These are phyloP conservation scores for Oryzias curvinotus DNA, from an alignment of 2,113 vertebrate genomes.

Conservation along the genomic window DNA sequence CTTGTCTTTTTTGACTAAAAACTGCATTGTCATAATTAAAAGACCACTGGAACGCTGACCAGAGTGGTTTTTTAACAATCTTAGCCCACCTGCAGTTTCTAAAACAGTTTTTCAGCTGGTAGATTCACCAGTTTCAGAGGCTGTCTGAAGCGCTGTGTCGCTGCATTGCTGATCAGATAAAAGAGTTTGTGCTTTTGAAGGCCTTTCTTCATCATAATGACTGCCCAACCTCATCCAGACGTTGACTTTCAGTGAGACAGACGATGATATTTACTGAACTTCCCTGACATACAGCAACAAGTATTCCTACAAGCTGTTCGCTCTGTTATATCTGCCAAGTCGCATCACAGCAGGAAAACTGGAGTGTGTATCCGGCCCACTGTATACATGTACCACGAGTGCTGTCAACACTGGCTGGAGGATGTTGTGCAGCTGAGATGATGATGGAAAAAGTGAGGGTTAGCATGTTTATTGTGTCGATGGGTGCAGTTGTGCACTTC, in stretches of 20 bases:
- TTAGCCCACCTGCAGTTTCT: too few relatives aligned
- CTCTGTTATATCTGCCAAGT: not conserved
- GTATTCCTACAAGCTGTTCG: constrained; percentile 1
- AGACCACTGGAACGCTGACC: too few relatives aligned
- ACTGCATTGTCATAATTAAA: too few relatives aligned
- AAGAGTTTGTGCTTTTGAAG: too few relatives aligned
- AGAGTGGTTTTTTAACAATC: too few relatives aligned
- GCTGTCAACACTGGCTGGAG: constrained; percentile 33
- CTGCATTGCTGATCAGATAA: too few relatives aligned
- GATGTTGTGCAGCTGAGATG: constrained; percentile 47
- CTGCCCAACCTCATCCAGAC: not conserved
- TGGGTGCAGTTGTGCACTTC: constrained; percentile 5
- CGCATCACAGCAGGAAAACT: constrained; percentile 15
- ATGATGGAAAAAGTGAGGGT: constrained; percentile 55
- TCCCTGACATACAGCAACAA: constrained; percentile 1
- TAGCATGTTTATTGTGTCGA: constrained; percentile 22
- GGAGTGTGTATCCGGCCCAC: constrained; percentile 5
- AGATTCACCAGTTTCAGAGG: too few relatives aligned
- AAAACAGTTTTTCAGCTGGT: too few relatives aligned
- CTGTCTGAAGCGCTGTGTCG: too few relatives aligned
- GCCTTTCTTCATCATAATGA: too few relatives aligned
- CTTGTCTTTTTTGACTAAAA: too few relatives aligned
- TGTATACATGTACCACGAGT: constrained; percentile 15
- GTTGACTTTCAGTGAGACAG: not conserved
- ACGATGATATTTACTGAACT: not conserved